These are phyloP conservation scores for Atlantisia rogersi DNA, from an alignment of 2,113 vertebrate genomes.

Conservation along the genomic window DNA sequence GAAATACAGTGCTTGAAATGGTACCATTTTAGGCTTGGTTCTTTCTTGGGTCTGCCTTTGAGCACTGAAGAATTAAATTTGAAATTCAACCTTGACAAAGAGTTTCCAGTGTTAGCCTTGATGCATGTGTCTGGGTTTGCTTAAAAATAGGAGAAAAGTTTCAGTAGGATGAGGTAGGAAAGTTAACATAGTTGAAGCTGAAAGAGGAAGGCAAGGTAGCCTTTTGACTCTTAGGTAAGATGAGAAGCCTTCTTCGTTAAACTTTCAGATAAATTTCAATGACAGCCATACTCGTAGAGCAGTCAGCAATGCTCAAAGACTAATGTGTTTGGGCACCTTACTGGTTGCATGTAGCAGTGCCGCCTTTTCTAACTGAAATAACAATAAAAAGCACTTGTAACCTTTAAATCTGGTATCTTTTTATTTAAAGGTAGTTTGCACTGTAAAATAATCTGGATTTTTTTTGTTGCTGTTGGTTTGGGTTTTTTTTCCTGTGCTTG, in stretches of 20 bases:
- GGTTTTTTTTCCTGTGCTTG: not conserved
- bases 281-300: not conserved
- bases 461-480: too few species aligned
- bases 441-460: not conserved
- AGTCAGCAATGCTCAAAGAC: not conserved
- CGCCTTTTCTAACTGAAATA: not conserved
- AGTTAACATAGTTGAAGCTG: not conserved
- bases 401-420: not conserved
- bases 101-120: not conserved
- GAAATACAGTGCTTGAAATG: not conserved
- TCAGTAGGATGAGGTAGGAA: not conserved
- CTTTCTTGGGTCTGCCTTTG: not conserved
- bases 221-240: not conserved
- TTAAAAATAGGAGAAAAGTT: not conserved
- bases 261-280: not conserved
- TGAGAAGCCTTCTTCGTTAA: not conserved
- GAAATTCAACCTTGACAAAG: not conserved
- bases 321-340: not conserved
- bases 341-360: not conserved
- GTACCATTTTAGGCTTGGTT: not conserved
- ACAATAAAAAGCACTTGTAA: not conserved
- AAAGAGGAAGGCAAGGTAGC: not conserved
- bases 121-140: not conserved
- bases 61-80: not conserved
- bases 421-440: not conserved